Evolutionary conservation across 2,888 invertebrate genomes (phyloP).

Genomic region (Phyto melanocephala): DNA sequence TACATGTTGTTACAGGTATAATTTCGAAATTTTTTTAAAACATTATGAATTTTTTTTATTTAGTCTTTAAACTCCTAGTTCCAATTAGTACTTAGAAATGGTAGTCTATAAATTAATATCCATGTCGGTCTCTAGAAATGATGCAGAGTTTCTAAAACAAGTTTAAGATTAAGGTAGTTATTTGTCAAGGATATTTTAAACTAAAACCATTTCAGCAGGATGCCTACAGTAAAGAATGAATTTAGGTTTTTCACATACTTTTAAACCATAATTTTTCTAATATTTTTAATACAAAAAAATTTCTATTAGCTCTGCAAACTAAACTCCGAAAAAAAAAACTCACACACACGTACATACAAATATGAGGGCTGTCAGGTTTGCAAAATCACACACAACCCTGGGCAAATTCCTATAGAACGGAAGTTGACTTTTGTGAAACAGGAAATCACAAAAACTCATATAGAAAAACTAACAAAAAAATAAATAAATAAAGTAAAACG

Average conservation of each 20-base stretch:
- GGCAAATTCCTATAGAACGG: conserved; percentile 42
- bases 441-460: conserved; percentile 63
- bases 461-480: conserved; percentile 24
- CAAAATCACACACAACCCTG: conserved; percentile 26
- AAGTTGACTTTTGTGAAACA: conserved; percentile 64
- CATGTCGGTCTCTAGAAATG: no score
- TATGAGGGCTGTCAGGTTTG: no score
- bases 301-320: not conserved
- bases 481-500: not conserved
- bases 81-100: no score
- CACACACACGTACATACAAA: not conserved
- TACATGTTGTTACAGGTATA: no score
- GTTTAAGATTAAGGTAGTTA: no score
- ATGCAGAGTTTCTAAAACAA: no score
- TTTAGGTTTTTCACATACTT: conserved; percentile 23
- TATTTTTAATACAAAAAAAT: conserved; percentile 9
- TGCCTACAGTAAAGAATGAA: not conserved
- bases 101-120: no score
- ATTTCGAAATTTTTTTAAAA: no score
- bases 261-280: not conserved
- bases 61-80: no score
- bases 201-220: not conserved
- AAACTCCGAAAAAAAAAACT: not conserved
- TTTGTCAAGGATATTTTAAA: not conserved
- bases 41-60: no score